Evolutionary conservation across 2,113 vertebrate genomes (phyloP), one percentile per base, ranked within the genome.

Genomic region (Xiphorhynchus elegans): DNA sequence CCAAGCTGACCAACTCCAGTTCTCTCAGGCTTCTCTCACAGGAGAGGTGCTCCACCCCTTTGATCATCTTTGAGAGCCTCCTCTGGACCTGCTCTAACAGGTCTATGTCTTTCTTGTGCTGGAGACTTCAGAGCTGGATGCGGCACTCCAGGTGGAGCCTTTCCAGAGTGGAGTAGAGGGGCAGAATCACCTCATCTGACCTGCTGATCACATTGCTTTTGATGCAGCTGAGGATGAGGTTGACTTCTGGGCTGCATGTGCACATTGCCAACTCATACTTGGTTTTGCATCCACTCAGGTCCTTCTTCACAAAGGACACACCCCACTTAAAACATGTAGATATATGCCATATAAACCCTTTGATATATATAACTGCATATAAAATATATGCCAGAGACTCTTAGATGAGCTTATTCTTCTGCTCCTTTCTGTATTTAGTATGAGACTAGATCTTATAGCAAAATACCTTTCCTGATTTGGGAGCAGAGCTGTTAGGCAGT

Each of bases 151-250:
- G 23, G 50, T 26, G 13, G 10, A 7, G 2, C 37, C 33, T 68
- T 21, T 26, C 1, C 44, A 77, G 63, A 44, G 20, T 2, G 4
- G 26, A 67, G 58, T 3, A 62, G 29, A 40, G 12, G 7, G 18
- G 7, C 2, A 76, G 23, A 81, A 49, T 53, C 3, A 4, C 11
- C 3, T 68, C 31, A 8, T 10, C 81, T 0, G 0, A 3, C 10
- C 21, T 90, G 21, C 18, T 81, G 47, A 14, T 7, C 26, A 42
- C 0, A 0, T 3, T 73, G 13, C 29, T 70, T 40, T 17, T 10
- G 35, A 35, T 55, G 25, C 55, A 60, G 21, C 4, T 11, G 18
- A n/a, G 40, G 40, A 60, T 25, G 7, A 1, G 1, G 3, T 2
- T 50, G 35, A 11, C 26, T 39, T 62, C 35, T 70, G 52, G 29